A percentile compares a stretch with the other conserved stretches of the same genome.
Conservation (phyloP, 2,113 vertebrate species). For the Passer domesticus region DNA sequence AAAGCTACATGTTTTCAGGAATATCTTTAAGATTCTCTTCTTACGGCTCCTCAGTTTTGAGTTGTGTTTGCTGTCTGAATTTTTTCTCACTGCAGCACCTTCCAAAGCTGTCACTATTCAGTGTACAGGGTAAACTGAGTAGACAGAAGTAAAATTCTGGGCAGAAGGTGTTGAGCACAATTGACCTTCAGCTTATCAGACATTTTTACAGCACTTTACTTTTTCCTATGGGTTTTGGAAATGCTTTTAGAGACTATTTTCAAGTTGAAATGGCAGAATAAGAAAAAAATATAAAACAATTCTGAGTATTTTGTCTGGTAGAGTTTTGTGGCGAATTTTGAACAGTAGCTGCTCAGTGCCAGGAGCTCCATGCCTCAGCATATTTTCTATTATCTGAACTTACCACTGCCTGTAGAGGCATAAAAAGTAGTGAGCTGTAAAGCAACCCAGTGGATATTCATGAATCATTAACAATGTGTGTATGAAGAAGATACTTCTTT, state of each 20-base stretch:
- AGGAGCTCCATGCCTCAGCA: background rate
- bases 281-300: background rate
- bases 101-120: background rate
- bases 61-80: background rate
- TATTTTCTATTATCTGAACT: background rate
- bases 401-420: background rate
- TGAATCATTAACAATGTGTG: background rate
- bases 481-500: background rate
- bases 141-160: background rate
- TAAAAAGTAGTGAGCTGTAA: background rate
- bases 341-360: background rate
- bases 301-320: background rate
- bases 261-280: background rate
- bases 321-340: background rate
- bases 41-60: background rate
- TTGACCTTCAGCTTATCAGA: background rate
- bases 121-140: background rate
- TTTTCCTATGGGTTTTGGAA: background rate
- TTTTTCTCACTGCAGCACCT: background rate
- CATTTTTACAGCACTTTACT: background rate
- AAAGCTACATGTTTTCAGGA: background rate
- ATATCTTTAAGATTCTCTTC: background rate
- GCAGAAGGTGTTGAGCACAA: background rate
- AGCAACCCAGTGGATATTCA: background rate
- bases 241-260: background rate